Base-by-base conservation (phyloP, 2,113 vertebrate genomes). In the Perccottus glenii region DNA sequence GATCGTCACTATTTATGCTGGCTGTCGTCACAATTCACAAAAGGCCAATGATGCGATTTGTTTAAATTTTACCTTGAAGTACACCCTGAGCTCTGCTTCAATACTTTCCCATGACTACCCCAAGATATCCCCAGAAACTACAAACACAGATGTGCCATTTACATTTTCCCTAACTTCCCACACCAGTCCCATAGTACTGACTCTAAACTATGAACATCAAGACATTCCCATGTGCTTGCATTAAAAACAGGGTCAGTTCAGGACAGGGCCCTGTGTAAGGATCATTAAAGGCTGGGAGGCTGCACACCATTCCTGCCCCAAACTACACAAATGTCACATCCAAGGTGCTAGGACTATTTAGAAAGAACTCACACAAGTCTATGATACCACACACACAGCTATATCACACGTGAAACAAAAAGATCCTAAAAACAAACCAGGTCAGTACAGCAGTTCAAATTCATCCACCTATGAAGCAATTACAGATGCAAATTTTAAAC, bases 391-490 rank as follows among this genome's bases (percentile, higher is more conserved):
- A 59, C 58, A 84, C 64, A 46, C 6, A n/a, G 16, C 75, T 79
- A 85, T 60, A 6, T 64, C 64, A 82, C 76, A 76, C 48, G 81
- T 36, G 15, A 77, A 59, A 64, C 52, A 79, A 47, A 33, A 55
- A 36, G 3, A 81, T 52, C 40, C 45, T 64, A 75, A 64, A 52
- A 77, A 91, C 84, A 90, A 88, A 92, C 89, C 86, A 78, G 64
- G 81, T 89, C 85, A 82, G 93, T 88, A 92, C 83, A 93, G 90
- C 91, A 91, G 92, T 80, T 90, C 89, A 91, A 89, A 90, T 82
- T 88, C 90, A 90, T 90, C 81, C 85, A 88, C 65, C 85, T 86
- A 83, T 75, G 88, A 87, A 89, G 92, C 67, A 56, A 73, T 71
- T 52, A 70, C 60, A 57, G 12, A 49, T 6, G 46, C 6, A 75